Conservation (phyloP, 2,888 invertebrate genomes). For the Acleris emargana region DNA sequence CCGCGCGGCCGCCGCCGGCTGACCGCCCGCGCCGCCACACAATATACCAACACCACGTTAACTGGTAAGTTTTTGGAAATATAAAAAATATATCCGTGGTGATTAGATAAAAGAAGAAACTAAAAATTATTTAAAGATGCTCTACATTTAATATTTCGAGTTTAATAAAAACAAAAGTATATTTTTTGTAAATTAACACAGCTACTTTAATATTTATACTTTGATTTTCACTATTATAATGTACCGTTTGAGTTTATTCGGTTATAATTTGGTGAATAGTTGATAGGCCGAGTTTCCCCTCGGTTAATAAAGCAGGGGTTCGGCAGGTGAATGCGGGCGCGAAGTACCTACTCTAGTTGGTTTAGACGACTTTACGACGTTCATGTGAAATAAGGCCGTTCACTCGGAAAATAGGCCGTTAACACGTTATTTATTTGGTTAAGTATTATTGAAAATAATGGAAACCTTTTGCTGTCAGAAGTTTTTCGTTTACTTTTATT, state of each 20-base stretch:
- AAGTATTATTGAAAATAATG: conserved; percentile 16
- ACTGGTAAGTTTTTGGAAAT: conserved; percentile 59
- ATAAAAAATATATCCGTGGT: too few species aligned
- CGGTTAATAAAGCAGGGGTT: conserved; percentile 33
- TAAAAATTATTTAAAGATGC: too few species aligned
- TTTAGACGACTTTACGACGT: conserved; percentile 29
- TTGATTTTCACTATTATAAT: conserved; percentile 12
- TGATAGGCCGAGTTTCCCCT: conserved; percentile 27
- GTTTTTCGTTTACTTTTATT: background rate
- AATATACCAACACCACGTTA: conserved; percentile 53
- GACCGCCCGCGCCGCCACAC: conserved; percentile 52
- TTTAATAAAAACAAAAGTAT: background rate
- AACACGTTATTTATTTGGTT: conserved; percentile 28
- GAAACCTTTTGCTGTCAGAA: background rate
- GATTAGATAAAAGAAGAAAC: too few species aligned
- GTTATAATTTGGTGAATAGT: conserved; percentile 30
- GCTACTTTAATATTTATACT: conserved; percentile 24
- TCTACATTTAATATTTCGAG: too few species aligned
- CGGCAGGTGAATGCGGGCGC: conserved; percentile 35
- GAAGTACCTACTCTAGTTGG: conserved; percentile 33
- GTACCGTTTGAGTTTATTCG: conserved; percentile 2
- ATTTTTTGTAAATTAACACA: conserved; percentile 18
- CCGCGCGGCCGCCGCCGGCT: conserved; percentile 66
- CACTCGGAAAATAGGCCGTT: conserved; percentile 31
- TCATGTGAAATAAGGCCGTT: conserved; percentile 27